Conservation (phyloP, 2,797 vertebrate genomes). For the Rousettus madagascariensis region DNA sequence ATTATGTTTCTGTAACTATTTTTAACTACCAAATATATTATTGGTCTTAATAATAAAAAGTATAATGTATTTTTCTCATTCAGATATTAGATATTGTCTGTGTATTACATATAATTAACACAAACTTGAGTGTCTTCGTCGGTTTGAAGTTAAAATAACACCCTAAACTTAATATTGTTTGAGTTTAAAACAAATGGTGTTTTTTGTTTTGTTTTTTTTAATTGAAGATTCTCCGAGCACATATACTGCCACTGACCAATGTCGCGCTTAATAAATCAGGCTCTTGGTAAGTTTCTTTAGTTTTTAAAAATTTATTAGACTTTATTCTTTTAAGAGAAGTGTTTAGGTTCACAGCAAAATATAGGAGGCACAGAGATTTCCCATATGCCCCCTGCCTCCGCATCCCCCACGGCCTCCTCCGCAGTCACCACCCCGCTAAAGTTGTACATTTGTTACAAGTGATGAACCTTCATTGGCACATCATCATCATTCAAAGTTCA, state of each 20-base stretch:
- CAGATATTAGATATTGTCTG: background rate
- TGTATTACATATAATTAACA: background rate
- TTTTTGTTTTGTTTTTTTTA: slow-evolving; percentile 41
- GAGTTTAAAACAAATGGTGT: background rate
- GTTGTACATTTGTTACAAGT: background rate
- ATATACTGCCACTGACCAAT: slow-evolving; percentile 95
- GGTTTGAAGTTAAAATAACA: background rate
- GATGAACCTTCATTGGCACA: background rate
- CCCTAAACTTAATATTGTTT: background rate
- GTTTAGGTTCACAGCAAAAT: background rate
- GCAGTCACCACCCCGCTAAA: rapidly evolving
- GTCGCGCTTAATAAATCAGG: slow-evolving; percentile 99
- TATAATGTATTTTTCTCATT: background rate
- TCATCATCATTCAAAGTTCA: background rate
- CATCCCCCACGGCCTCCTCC: too few species aligned
- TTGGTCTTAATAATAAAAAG: background rate
- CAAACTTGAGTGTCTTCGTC: background rate
- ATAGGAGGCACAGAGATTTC: background rate
- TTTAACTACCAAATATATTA: background rate
- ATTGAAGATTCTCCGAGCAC: slow-evolving; percentile 91
- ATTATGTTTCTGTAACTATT: background rate
- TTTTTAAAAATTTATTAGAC: background rate
- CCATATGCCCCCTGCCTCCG: too few species aligned
- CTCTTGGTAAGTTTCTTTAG: slow-evolving; percentile 88
- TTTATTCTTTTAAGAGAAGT: background rate